phyloP scores from a whole-genome alignment of 1,140 invertebrate species.

The Sitophilus oryzae region DNA sequence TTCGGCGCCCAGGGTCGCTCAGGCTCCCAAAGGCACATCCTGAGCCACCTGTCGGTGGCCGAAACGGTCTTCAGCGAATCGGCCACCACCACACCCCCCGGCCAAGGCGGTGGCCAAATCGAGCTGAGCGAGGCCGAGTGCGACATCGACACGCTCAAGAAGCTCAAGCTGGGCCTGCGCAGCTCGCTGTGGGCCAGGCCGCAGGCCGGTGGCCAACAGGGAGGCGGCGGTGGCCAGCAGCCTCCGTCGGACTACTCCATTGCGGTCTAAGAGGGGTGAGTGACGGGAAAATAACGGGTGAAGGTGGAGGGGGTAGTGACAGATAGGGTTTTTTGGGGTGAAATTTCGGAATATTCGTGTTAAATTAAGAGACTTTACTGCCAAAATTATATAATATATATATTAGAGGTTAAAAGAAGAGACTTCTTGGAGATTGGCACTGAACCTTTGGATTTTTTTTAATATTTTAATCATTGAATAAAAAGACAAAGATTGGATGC shows the following conservation, averaged over 20 bases:
- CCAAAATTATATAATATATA: too few relatives aligned
- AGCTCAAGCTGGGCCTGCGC: constrained; percentile 62
- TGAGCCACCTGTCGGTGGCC: constrained; percentile 56
- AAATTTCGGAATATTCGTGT: too few relatives aligned
- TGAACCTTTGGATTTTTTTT: too few relatives aligned
- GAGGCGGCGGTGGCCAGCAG: constrained; percentile 45
- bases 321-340: too few relatives aligned
- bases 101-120: constrained; percentile 44
- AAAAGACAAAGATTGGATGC: too few relatives aligned
- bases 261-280: constrained; percentile 49
- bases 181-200: constrained; percentile 69
- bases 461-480: too few relatives aligned
- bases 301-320: too few relatives aligned
- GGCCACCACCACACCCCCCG: constrained; percentile 28
- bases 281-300: too few relatives aligned
- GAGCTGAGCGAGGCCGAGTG: constrained; percentile 65
- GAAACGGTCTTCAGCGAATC: constrained; percentile 53
- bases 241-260: constrained; percentile 59
- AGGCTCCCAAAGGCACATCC: constrained; percentile 45
- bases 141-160: constrained; percentile 71
- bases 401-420: too few relatives aligned
- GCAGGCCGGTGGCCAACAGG: constrained; percentile 45
- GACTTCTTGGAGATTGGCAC: too few relatives aligned
- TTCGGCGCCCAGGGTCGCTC: constrained; percentile 57
- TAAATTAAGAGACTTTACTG: too few relatives aligned